Base-by-base conservation (phyloP, 1,140 invertebrate species). In the Mesaphorura yosii region DNA sequence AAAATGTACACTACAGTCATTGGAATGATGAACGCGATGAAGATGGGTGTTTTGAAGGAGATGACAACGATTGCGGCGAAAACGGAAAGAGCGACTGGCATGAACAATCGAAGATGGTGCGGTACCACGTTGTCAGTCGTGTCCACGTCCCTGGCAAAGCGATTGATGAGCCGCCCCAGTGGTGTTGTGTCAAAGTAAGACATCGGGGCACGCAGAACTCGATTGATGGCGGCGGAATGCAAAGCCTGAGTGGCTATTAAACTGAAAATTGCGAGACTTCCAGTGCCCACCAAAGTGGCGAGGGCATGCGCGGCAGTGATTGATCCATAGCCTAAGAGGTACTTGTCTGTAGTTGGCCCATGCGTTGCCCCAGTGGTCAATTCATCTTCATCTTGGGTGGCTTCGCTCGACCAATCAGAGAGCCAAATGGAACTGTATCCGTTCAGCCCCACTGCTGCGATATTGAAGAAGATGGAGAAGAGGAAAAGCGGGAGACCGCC, bases 101-200 rank as follows among this genome's bases (percentile, higher is more conserved):
- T 63, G 66, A 67, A 72, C 63, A 67, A 66, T 60, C 80, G 72
- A 64, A 86, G 67, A 58, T 77, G 79, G 72, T 76, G 75, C 42
- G 83, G 82, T 66, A 86, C 72, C 66, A 78, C 78, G 60, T 63
- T 61, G 65, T 68, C 78, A 77, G 82, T 58, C 2, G 77, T 76
- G 68, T 88, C 84, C 59, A 88, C 75, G 73, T 88, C 87, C 71
- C 84, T 86, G 69, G 79, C 78, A 72, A 92, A 89, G 64, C 84
- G 76, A 73, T 88, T 88, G 63, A 90, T 72, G 64, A 89, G 78
- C 65, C 87, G 76, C 64, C 88, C 88, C 54, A 82, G 67, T 41
- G 87, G 87, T 60, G 87, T 88, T 62, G 83, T 79, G 70, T 92
- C 87, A 75, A 86, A 91, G 74, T 89, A 89, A 58, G 75, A 67